Base-by-base conservation (phyloP, 2,888 invertebrate genomes). In the Pristionchus exspectatus region DNA sequence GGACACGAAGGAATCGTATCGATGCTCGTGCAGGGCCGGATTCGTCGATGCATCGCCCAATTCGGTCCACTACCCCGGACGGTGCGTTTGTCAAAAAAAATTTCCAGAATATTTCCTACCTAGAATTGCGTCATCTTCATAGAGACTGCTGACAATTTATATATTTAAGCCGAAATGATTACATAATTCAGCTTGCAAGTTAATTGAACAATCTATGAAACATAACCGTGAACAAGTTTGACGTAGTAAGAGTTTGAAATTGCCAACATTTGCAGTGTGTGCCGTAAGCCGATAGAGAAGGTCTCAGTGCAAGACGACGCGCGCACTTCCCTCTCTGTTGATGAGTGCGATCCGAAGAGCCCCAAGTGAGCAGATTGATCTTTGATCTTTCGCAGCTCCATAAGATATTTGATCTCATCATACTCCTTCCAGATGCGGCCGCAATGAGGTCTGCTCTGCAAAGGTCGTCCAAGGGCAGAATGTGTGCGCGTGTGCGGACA, bases 1-100 rank as follows among this genome's bases (percentile, higher is more conserved):
- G 95, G 98, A 98, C 95, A 96, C 98, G 21, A 97, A 97, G 86
- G 93, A 92, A 18, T 97, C 98, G 0, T 98, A 97, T 95, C 97
- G 97, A 0, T 98, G 98, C 95, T 97, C 97, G 93, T 98, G 98
- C 94, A 96, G 96, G 87, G 97, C 97, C 95, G 98, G 88, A 10
- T 97, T 96, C 95, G 96, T 97, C 0, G 97, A 97, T 95, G 94
- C 94, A 5, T 95, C 95, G 10, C 92, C 94, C 59, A 94, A 95
- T 87, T 91, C 93, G 50, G 93, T 93, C 14, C 92, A 93, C 85
- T 95, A 95, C 90, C 95, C 95, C n/a, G 95, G 95, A 88, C 92
- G 94, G 21, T 90, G 14, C 50, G 81, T 44, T n/a, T 63, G 5
- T 3, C n/a, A 50, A 50, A 50, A 50, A 50, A 0, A 12, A 7